These are phyloP conservation scores for Acanthaster planci DNA, from an alignment of 35 echinoderm and acorn worm species.

Conservation along the genomic window DNA sequence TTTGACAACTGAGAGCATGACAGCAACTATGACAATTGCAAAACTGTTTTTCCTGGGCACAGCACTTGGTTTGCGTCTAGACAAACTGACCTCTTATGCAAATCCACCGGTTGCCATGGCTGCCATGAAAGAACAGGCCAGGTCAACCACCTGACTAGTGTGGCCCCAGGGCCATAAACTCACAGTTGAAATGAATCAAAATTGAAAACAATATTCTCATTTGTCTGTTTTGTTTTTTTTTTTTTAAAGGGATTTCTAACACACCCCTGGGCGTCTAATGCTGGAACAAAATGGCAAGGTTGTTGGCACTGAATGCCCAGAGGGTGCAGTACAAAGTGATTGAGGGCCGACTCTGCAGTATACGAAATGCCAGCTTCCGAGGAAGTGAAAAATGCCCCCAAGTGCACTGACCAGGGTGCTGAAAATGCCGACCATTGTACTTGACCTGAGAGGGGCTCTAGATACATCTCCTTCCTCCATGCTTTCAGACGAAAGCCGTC, in stretches of 20 bases:
- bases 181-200: background rate
- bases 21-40: too few species aligned
- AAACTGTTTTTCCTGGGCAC: too few species aligned
- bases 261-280: background rate
- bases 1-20: too few species aligned
- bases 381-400: too few species aligned
- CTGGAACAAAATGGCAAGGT: background rate
- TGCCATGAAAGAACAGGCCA: background rate
- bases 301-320: background rate
- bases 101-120: slow-evolving; percentile 19
- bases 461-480: too few species aligned
- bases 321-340: background rate
- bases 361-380: too few species aligned
- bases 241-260: background rate
- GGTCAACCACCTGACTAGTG: slow-evolving; percentile 22
- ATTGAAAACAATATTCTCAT: slow-evolving; percentile 18
- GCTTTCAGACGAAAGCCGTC: too few species aligned
- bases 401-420: too few species aligned
- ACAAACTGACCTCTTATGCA: background rate
- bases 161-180: background rate
- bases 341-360: too few species aligned
- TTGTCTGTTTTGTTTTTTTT: background rate
- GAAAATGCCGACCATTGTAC: too few species aligned
- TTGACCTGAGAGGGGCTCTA: too few species aligned
- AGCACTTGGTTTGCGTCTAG: too few species aligned